A percentile compares a stretch with the other conserved stretches of the same genome.
These are phyloP conservation scores for Apotomis betuletana DNA, from an alignment of 2,888 invertebrate genomes.

Conservation along the genomic window DNA sequence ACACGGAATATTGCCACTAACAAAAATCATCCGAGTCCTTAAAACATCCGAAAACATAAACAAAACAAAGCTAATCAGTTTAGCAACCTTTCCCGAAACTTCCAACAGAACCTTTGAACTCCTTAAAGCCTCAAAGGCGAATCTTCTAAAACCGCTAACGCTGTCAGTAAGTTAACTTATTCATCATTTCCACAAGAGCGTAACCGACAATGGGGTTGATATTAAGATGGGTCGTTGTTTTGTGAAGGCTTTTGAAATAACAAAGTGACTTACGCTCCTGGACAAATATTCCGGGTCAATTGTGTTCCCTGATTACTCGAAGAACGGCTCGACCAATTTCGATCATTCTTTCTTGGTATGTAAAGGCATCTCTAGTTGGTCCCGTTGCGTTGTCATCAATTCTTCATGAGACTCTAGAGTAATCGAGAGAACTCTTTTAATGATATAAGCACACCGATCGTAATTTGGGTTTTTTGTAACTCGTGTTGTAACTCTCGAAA, in stretches of 20 bases:
- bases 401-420: too few relatives aligned
- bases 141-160: conserved; percentile 25
- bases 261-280: conserved; percentile 47
- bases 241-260: conserved; percentile 8
- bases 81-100: conserved; percentile 25
- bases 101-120: conserved; percentile 7
- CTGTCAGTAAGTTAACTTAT: not conserved
- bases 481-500: too few relatives aligned
- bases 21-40: not conserved
- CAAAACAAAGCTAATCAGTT: conserved; percentile 17
- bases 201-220: not conserved
- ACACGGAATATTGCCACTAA: not conserved
- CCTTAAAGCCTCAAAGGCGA: conserved; percentile 26
- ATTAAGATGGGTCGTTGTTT: not conserved
- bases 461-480: too few relatives aligned
- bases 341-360: too few relatives aligned
- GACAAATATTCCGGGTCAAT: too few relatives aligned
- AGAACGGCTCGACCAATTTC: too few relatives aligned
- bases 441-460: too few relatives aligned
- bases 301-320: too few relatives aligned
- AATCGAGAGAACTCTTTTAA: too few relatives aligned
- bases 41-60: conserved; percentile 10
- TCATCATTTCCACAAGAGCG: not conserved
- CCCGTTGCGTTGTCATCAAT: too few relatives aligned
- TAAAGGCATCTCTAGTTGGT: too few relatives aligned